Percentiles rank a stretch among this genome's conserved stretches.
Conservation (phyloP, 2,888 invertebrate species). For the Ecliptopera silaceata region DNA sequence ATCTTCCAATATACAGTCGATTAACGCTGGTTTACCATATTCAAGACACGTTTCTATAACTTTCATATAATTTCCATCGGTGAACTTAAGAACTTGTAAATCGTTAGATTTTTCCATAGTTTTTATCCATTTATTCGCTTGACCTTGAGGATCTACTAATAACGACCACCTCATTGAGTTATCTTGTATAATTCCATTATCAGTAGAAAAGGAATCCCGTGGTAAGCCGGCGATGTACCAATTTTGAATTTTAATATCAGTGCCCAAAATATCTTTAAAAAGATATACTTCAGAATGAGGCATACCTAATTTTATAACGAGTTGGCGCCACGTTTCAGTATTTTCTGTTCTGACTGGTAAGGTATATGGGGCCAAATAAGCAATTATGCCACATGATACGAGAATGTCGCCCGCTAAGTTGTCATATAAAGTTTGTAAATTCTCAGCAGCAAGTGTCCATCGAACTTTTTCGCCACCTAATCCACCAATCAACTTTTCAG, state of each 20-base stretch:
- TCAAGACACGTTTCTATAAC: conserved; percentile 89
- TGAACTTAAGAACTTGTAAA: conserved; percentile 88
- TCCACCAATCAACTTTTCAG: conserved; percentile 94
- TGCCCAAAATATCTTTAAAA: conserved; percentile 89
- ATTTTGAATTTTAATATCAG: conserved; percentile 93
- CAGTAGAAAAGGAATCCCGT: conserved; percentile 90
- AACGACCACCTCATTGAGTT: conserved; percentile 90
- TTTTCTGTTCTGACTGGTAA: conserved; percentile 84
- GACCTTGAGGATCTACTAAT: conserved; percentile 92
- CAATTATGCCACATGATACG: conserved; percentile 93
- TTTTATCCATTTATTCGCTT: conserved; percentile 94
- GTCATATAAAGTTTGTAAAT: conserved; percentile 89
- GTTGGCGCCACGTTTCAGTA: conserved; percentile 88
- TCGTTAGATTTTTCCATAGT: conserved; percentile 90
- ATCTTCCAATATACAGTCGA: conserved; percentile 90
- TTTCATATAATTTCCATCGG: conserved; percentile 89
- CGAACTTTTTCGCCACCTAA: conserved; percentile 94
- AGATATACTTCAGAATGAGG: conserved; percentile 90
- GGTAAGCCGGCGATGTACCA: conserved; percentile 93
- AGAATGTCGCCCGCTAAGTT: conserved; percentile 95
- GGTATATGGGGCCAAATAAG: conserved; percentile 94
- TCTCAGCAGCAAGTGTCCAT: conserved; percentile 91
- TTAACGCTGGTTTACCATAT: conserved; percentile 89
- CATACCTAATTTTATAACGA: conserved; percentile 86
- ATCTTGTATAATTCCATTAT: conserved; percentile 93